phyloP scores from a whole-genome alignment of 2,888 invertebrate genomes.

The Elaeidobius kamerunicus region DNA sequence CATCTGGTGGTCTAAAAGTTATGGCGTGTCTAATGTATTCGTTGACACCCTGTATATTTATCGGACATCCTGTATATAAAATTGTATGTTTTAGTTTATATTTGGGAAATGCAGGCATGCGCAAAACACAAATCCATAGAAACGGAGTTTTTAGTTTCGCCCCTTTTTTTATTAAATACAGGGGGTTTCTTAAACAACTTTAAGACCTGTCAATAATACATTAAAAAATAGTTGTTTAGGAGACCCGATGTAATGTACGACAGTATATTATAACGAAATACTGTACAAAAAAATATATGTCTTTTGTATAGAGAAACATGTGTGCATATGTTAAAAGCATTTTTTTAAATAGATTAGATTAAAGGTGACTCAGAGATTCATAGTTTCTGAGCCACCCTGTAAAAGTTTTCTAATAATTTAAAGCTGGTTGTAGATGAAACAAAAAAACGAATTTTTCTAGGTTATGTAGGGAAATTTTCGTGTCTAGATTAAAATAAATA shows the following conservation, averaged over 20 bases:
- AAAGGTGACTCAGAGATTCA: no score
- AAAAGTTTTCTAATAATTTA: neutral
- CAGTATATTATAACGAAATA: neutral
- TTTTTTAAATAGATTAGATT: no score
- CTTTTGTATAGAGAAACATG: constrained; percentile 11
- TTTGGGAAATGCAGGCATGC: constrained; percentile 51
- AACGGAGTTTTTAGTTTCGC: constrained; percentile 28
- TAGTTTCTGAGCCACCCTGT: neutral
- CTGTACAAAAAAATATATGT: neutral
- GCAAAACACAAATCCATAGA: constrained; percentile 27
- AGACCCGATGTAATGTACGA: neutral
- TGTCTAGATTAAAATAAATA: constrained; percentile 1
- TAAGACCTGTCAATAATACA: neutral
- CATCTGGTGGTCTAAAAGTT: no score
- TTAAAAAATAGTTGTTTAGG: neutral
- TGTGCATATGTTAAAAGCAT: no score
- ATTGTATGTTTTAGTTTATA: constrained; percentile 35
- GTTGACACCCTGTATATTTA: constrained; percentile 9
- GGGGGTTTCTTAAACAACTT: neutral
- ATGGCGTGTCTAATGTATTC: no score
- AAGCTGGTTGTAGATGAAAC: constrained; percentile 16
- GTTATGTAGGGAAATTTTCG: neutral
- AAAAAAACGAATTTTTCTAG: constrained; percentile 8
- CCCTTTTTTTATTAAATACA: neutral
- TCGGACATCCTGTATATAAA: no score